These are phyloP conservation scores for Saturnia japonica DNA, from an alignment of 2,888 invertebrate genomes.

Conservation along the genomic window DNA sequence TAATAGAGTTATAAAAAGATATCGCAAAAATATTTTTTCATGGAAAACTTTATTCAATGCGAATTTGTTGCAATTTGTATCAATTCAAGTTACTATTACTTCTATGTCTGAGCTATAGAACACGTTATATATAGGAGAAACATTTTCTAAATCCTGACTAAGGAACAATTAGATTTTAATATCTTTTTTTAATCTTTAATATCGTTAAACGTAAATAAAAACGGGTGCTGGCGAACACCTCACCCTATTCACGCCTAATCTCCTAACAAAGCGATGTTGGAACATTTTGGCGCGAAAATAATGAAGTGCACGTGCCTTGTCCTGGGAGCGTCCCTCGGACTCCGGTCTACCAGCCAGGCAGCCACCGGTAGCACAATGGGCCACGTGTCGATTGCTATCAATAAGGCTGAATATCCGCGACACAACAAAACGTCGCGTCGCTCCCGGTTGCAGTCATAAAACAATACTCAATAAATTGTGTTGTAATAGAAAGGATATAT, in stretches of 20 bases:
- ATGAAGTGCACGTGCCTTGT: conserved; percentile 75
- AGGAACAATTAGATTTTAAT: conserved; percentile 8
- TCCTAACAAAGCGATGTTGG: conserved; percentile 78
- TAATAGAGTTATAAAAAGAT: too few species aligned
- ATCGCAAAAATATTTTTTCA: too few species aligned
- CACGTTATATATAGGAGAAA: background rate
- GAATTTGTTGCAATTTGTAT: background rate
- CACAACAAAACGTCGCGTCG: conserved; percentile 56
- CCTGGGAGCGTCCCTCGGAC: conserved; percentile 38
- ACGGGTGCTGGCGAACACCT: conserved; percentile 14
- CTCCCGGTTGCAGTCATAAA: conserved; percentile 18
- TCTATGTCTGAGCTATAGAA: background rate
- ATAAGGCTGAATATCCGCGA: conserved; percentile 43
- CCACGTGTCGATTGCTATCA: conserved; percentile 76
- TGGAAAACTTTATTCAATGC: too few species aligned
- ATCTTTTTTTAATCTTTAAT: conserved; percentile 23
- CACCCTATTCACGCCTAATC: conserved; percentile 67
- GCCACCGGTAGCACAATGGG: conserved; percentile 46
- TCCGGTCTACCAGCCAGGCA: conserved; percentile 25
- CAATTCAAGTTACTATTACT: background rate
- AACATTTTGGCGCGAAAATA: conserved; percentile 81
- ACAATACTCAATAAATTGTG: conserved; percentile 7
- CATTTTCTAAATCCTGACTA: background rate
- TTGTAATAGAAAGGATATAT: background rate
- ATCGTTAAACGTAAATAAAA: conserved; percentile 23